Evolutionary conservation across 1,140 invertebrate genomes (phyloP).

Genomic region (Bombus waltoni): DNA sequence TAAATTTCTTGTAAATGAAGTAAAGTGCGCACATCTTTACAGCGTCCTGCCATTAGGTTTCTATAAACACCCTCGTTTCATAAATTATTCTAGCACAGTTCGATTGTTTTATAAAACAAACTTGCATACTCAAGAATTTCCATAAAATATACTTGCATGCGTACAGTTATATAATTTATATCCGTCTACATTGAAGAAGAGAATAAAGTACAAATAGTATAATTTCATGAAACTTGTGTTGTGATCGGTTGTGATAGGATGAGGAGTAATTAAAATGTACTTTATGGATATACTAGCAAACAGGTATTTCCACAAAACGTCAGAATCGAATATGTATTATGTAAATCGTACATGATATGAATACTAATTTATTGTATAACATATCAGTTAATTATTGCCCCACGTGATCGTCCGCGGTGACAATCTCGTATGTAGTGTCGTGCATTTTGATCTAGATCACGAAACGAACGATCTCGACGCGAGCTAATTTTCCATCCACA

Average conservation of each 20-base stretch:
- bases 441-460: neutral
- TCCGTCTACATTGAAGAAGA: neutral
- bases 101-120: too few relatives aligned
- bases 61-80: neutral
- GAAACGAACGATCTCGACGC: neutral
- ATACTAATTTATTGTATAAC: slow-evolving; percentile 7
- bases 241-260: too few relatives aligned
- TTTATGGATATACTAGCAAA: neutral
- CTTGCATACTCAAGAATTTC: neutral
- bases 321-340: slow-evolving; percentile 5
- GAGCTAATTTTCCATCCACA: neutral
- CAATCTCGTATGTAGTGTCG: neutral
- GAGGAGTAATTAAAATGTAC: neutral
- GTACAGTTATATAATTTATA: neutral
- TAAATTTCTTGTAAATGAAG: too few relatives aligned
- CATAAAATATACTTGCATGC: neutral
- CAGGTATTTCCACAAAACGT: slow-evolving; percentile 10
- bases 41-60: too few relatives aligned
- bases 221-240: neutral
- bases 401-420: neutral
- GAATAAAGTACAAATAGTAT: neutral
- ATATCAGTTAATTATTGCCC: neutral
- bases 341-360: neutral
- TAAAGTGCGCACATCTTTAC: too few relatives aligned
- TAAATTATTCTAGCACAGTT: neutral